Evolutionary conservation across 35 echinoderm and acorn worm species (phyloP).

Genomic region (Holothuria glaberrima): DNA sequence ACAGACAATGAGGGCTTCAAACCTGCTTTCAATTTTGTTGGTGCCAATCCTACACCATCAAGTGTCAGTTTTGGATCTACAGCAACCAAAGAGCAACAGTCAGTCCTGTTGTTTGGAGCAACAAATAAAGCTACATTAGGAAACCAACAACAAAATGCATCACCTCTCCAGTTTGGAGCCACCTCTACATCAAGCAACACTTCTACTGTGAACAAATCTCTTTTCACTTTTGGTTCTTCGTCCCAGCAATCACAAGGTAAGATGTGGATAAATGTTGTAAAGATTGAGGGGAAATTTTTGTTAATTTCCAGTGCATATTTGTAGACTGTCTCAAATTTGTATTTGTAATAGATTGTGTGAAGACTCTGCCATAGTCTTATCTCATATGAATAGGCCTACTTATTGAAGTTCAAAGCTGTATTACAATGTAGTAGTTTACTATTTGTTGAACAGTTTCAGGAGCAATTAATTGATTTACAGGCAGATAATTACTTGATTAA

Average conservation of each 20-base stretch:
- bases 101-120: background rate
- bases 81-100: background rate
- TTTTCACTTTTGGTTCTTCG: slow-evolving; percentile 20
- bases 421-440: no score
- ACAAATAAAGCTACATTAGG: background rate
- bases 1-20: slow-evolving; percentile 16
- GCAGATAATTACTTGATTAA: no score
- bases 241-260: slow-evolving; percentile 35
- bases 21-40: slow-evolving; percentile 2
- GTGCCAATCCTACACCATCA: background rate
- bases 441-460: no score
- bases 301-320: no score
- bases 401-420: no score
- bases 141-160: background rate
- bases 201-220: background rate
- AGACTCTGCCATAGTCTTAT: no score
- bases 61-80: background rate
- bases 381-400: no score
- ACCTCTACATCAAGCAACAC: background rate
- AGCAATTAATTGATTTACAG: no score
- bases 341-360: no score
- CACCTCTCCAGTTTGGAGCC: slow-evolving; percentile 25
- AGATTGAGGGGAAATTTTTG: no score
- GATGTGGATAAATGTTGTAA: background rate
- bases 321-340: no score